These are phyloP conservation scores for Ibidorhyncha struthersii DNA, from an alignment of 2,113 vertebrate species.

Conservation along the genomic window DNA sequence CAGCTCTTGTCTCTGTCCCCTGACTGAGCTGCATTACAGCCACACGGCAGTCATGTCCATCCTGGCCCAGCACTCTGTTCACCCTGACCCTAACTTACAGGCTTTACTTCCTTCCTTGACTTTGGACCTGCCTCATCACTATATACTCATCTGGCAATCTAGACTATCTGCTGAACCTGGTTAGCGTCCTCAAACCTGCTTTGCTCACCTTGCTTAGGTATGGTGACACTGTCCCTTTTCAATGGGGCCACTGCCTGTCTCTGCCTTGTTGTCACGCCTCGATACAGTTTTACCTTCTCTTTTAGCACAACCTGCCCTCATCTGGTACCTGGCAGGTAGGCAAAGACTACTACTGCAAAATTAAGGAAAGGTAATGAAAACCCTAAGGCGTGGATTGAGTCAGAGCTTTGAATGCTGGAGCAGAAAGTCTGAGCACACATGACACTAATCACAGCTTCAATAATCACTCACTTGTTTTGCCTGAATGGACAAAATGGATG, in stretches of 20 bases:
- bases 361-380: not conserved
- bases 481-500: not conserved
- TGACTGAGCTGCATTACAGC: not conserved
- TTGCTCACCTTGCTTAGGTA: not conserved
- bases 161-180: not conserved
- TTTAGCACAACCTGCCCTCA: not conserved
- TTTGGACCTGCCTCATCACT: not conserved
- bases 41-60: not conserved
- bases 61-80: not conserved
- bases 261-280: not conserved
- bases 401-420: not conserved
- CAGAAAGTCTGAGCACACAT: not conserved
- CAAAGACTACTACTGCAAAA: not conserved
- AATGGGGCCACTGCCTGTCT: not conserved
- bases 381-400: not conserved
- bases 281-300: not conserved
- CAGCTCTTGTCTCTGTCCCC: not conserved
- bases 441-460: accelerated
- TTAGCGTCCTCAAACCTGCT: not conserved
- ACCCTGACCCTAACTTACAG: not conserved
- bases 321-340: not conserved
- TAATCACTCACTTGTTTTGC: not conserved
- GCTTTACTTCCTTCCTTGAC: not conserved
- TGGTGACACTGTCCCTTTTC: not conserved
- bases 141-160: not conserved